Evolutionary conservation across 2,888 invertebrate species (phyloP), one percentile per base, ranked within the genome.

Genomic region (Diarsia mendica): DNA sequence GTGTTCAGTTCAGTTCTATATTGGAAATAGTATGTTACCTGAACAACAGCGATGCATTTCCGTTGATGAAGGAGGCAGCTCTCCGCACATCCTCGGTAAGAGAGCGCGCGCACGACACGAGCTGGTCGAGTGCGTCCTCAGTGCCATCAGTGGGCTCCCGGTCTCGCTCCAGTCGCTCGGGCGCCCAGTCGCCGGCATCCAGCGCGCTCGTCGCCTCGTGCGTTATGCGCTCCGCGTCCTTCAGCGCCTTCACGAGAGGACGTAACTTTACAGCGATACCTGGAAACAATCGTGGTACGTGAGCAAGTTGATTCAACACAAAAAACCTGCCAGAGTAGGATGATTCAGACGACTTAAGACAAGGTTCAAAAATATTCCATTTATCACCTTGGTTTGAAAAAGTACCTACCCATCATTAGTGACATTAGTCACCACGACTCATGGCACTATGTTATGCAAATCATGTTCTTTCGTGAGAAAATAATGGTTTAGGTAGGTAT

Each of bases 41-140:
- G 95, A 98, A 99, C 3, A 98, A 95, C 74, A 98, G 94, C 77
- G 98, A 98, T 61, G 98, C 98, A 92, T 98, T 98, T 78, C 98
- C 98, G 95, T 98, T 99, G 89, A 99, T 99, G 91, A 99, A 98
- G 20, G 99, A 98, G 28, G 99, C 98, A 23, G 98, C 98, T 92
- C 98, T 98, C 84, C 98, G 97, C 58, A 99, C 98, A 94, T 99
- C 99, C 92, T 98, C 98, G 0, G 98, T 98, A 48, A 99, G 97
- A 13, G 98, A 98, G 90, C 98, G 97, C 23, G 99, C 98, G 90
- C 98, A 98, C 15, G 98, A 98, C 82, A 99, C 98, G 78, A 99
- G 97, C 93, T 98, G 98, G 93, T 99, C 99, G 60, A 99, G 96
- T 55, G 98, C 98, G 93, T 99, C 99, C 28, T 98, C 98, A 80